phyloP scores from a whole-genome alignment of 2,888 invertebrate species.

The Cheilosia impressa region DNA sequence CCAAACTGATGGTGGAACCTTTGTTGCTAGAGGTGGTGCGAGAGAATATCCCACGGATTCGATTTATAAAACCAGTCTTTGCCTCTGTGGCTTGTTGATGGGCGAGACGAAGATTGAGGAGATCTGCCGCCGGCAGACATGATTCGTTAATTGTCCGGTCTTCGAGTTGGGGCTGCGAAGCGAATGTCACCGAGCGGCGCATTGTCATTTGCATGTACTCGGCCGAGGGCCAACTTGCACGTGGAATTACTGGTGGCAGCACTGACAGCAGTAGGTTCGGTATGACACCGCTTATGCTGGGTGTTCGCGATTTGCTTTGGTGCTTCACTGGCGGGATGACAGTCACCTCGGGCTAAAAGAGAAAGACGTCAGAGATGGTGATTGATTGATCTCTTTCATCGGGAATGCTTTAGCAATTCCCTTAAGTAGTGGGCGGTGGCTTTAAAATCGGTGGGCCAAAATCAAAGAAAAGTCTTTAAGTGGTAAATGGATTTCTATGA shows the following conservation, averaged over 20 bases:
- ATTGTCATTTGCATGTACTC: slow-evolving; percentile 86
- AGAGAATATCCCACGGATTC: slow-evolving; percentile 86
- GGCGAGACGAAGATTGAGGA: slow-evolving; percentile 85
- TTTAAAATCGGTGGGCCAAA: too few species aligned
- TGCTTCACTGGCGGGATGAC: slow-evolving; percentile 77
- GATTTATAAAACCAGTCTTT: slow-evolving; percentile 85
- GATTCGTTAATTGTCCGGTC: slow-evolving; percentile 81
- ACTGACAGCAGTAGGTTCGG: slow-evolving; percentile 89
- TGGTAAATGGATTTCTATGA: too few species aligned
- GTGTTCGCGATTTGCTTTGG: slow-evolving; percentile 84
- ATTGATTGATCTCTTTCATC: background rate
- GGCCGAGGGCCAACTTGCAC: slow-evolving; percentile 91
- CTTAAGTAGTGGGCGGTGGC: too few species aligned
- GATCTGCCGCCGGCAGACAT: slow-evolving; percentile 86
- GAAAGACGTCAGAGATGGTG: background rate
- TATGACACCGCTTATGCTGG: slow-evolving; percentile 88
- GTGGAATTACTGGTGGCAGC: slow-evolving; percentile 89
- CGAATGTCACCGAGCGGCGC: slow-evolving; percentile 87
- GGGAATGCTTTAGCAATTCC: background rate
- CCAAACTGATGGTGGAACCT: slow-evolving; percentile 85
- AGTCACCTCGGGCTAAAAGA: slow-evolving; percentile 80
- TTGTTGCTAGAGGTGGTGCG: slow-evolving; percentile 88
- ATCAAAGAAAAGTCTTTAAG: too few species aligned
- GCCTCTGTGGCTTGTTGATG: slow-evolving; percentile 85
- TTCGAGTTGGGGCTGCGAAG: slow-evolving; percentile 87